Conservation (phyloP, 2,113 vertebrate species). For the Protobothrops flavoviridis region DNA sequence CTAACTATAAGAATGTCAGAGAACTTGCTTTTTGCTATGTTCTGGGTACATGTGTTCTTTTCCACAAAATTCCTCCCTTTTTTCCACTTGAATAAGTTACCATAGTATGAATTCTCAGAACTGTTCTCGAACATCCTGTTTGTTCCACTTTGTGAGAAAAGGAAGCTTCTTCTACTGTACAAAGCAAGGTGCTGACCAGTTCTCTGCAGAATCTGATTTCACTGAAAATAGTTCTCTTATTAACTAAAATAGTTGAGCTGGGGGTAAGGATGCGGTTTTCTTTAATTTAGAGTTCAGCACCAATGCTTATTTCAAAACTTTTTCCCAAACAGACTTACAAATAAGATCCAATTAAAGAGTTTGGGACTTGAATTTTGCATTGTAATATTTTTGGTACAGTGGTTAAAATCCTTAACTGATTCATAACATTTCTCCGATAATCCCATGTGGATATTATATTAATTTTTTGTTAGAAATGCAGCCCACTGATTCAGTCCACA, state of each 20-base stretch:
- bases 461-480: background rate
- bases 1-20: background rate
- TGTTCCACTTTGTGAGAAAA: background rate
- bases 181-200: background rate
- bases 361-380: background rate
- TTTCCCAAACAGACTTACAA: background rate
- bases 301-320: background rate
- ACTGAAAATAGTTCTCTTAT: background rate
- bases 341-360: background rate
- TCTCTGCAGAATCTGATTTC: background rate
- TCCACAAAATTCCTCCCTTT: background rate
- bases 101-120: background rate
- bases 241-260: background rate
- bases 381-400: background rate
- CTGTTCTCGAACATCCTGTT: background rate
- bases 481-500: background rate
- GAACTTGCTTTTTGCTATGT: background rate
- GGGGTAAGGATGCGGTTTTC: background rate
- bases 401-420: background rate
- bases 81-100: background rate
- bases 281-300: background rate
- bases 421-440: background rate
- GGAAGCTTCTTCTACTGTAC: background rate
- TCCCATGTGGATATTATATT: background rate
- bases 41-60: background rate